Base-by-base conservation (phyloP, 2,888 invertebrate species). In the Gortyna flavago region DNA sequence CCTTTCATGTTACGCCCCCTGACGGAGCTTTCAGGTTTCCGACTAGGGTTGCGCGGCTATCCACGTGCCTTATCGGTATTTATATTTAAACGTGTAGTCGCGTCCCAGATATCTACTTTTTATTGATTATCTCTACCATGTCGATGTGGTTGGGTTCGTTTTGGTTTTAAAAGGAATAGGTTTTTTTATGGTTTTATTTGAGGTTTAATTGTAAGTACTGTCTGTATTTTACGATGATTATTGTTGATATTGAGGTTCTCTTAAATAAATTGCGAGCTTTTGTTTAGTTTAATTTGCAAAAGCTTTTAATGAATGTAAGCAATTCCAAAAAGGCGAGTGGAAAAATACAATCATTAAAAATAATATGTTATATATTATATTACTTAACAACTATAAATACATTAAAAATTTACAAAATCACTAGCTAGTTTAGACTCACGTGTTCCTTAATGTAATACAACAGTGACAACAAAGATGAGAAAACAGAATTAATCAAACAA, bases 381-480 rank as follows among this genome's bases (percentile, higher is more conserved):
- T 85, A 86, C 80, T 79, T 80, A 87, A 68, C 64, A 79, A 75
- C 68, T 77, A 73, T 72, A 79, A 79, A 79, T 84, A 85, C n/a
- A 75, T 59, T 70, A 66, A 75, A 44, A 69, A 88, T 87, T 85
- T 86, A 86, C 85, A 87, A 85, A 92, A 93, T 92, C 92, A 93
- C 93, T 93, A 93, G 90, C 92, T 94, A 94, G 83, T 87, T 93
- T 93, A 93, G 93, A 95, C 91, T 94, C 82, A 84, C 81, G 61
- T 82, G 83, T 81, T 82, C 66, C 83, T 74, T 86, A 83, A 77
- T 77, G 84, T 86, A 86, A 81, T 86, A 83, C 54, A 85, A 85
- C 62, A 88, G 80, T 81, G 88, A 88, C 89, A 81, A 82, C 32
- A 80, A 80, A 85, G 82, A 80, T 82, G 83, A 84, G 79, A 65